Evolutionary conservation across 2,113 vertebrate species (phyloP).

Genomic region (Morone saxatilis): DNA sequence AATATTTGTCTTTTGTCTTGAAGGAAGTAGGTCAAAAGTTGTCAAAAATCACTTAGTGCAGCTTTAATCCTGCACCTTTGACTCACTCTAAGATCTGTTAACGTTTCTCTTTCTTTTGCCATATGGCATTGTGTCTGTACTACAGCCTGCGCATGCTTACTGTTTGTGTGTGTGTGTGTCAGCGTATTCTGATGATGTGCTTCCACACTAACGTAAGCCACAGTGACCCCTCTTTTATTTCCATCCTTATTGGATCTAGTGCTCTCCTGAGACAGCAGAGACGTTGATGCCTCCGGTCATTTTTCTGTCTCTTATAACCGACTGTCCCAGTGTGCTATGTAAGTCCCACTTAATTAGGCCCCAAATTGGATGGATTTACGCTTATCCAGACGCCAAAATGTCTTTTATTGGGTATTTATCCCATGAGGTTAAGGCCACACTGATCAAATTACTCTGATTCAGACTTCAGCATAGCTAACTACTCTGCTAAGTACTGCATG

Average conservation of each 20-base stretch:
- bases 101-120: neutral
- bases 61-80: constrained; percentile 14
- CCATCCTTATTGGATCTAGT: constrained; percentile 75
- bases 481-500: constrained; percentile 35
- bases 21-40: neutral
- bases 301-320: constrained; percentile 70
- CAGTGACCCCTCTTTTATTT: constrained; percentile 66
- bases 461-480: constrained; percentile 48
- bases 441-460: constrained; percentile 77
- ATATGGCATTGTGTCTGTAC: constrained; percentile 35
- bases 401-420: constrained; percentile 78
- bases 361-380: constrained; percentile 81
- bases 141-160: constrained; percentile 15
- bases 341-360: constrained; percentile 82
- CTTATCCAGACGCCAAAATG: constrained; percentile 74
- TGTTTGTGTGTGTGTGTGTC: neutral
- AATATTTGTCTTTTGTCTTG: neutral
- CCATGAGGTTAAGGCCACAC: constrained; percentile 68
- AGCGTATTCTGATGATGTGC: constrained; percentile 54
- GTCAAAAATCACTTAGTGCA: neutral
- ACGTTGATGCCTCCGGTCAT: constrained; percentile 68
- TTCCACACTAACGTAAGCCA: constrained; percentile 49
- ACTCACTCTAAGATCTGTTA: constrained; percentile 16
- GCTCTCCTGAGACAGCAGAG: constrained; percentile 67
- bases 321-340: constrained; percentile 66